Percentiles rank a stretch among this genome's conserved stretches.
phyloP scores from a whole-genome alignment of 1,140 invertebrate genomes.

The Ganaspis sp. region DNA sequence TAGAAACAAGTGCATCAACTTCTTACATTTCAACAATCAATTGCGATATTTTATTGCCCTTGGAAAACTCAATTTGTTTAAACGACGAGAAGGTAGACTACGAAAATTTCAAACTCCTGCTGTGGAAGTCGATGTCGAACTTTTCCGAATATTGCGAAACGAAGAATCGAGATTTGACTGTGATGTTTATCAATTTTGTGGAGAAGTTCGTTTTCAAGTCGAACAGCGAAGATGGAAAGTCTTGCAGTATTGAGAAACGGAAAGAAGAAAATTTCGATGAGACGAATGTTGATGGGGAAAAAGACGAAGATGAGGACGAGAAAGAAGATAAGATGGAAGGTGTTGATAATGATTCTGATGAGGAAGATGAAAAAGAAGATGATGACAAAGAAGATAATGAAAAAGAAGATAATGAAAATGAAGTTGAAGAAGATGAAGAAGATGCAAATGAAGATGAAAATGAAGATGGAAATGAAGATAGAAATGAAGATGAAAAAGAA shows the following conservation, averaged over 20 bases:
- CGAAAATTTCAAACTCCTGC: slow-evolving; percentile 84
- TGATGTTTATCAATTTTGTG: slow-evolving; percentile 88
- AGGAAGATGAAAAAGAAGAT: slow-evolving; percentile 42
- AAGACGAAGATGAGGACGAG: slow-evolving; percentile 52
- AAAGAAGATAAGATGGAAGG: slow-evolving; percentile 65
- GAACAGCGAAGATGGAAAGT: slow-evolving; percentile 73
- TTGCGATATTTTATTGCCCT: slow-evolving; percentile 58
- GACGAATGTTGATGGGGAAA: slow-evolving; percentile 52
- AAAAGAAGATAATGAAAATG: slow-evolving; percentile 54
- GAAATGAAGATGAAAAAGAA: too few relatives aligned
- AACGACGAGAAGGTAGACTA: slow-evolving; percentile 81
- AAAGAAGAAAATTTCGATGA: slow-evolving; percentile 47
- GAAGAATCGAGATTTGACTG: slow-evolving; percentile 86
- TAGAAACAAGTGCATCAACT: slow-evolving; percentile 52
- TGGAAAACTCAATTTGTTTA: slow-evolving; percentile 52
- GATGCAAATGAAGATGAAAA: too few relatives aligned
- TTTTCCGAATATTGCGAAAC: slow-evolving; percentile 86
- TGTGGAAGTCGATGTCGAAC: slow-evolving; percentile 87
- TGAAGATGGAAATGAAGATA: too few relatives aligned
- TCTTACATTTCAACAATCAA: slow-evolving; percentile 46
- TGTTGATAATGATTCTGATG: too few relatives aligned
- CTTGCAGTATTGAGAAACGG: slow-evolving; percentile 74
- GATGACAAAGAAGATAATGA: slow-evolving; percentile 41
- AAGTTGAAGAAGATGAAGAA: slow-evolving; percentile 14
- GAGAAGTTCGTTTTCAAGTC: slow-evolving; percentile 77